Evolutionary conservation across 2,113 vertebrate genomes (phyloP).

Genomic region (Oryctolagus cuniculus): mOryCun1.1 NC_091433.1:166068501-166069000

Average conservation of each 20-base stretch:
- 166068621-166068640: constrained; percentile 16
- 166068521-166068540: background rate
- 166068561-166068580: background rate
- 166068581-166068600: background rate
- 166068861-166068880: background rate
- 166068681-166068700: background rate
- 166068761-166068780: no score
- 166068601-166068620: constrained; percentile 27
- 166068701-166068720: constrained; percentile 1
- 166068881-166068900: background rate
- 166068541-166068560: background rate
- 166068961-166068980: background rate
- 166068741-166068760: no score
- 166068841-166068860: background rate
- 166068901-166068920: background rate
- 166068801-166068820: background rate
- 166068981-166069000: background rate
- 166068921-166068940: background rate
- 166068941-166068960: background rate
- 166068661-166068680: constrained; percentile 40
- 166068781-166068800: background rate
- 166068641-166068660: background rate
- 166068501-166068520: background rate
- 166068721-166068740: background rate
- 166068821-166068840: background rate